A percentile compares a stretch with the other conserved stretches of the same genome.
These are phyloP conservation scores for Agriopis aurantiaria DNA, from an alignment of 2,888 invertebrate genomes.

Conservation along the genomic window DNA sequence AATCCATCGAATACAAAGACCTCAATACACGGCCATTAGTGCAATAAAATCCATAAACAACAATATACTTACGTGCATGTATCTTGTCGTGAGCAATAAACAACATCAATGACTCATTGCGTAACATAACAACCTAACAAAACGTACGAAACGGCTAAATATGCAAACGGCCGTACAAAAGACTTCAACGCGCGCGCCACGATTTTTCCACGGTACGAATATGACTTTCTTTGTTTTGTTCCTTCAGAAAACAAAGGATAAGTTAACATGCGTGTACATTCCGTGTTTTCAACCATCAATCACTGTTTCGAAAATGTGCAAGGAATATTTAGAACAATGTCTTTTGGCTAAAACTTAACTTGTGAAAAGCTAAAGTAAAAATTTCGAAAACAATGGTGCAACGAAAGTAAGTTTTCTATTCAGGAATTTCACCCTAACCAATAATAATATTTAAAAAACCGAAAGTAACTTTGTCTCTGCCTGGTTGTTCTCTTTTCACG, in stretches of 20 bases:
- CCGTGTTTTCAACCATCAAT: slow-evolving; percentile 15
- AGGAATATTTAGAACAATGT: slow-evolving; percentile 14
- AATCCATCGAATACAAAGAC: neutral
- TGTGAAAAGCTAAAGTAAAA: slow-evolving; percentile 1
- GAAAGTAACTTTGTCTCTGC: neutral
- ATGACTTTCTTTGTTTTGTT: slow-evolving; percentile 29
- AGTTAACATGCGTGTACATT: slow-evolving; percentile 9
- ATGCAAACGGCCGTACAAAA: slow-evolving; percentile 31
- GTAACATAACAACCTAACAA: slow-evolving; percentile 14
- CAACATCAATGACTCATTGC: slow-evolving; percentile 19
- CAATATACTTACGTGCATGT: slow-evolving; percentile 3
- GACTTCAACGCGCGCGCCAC: slow-evolving; percentile 40
- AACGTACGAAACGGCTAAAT: slow-evolving; percentile 6
- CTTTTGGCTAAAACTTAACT: neutral
- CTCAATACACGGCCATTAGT: slow-evolving; percentile 4
- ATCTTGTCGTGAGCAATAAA: slow-evolving; percentile 8
- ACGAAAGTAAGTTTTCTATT: slow-evolving; percentile 17
- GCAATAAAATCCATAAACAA: slow-evolving; percentile 19
- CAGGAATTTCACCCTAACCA: neutral
- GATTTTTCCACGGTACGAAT: slow-evolving; percentile 4
- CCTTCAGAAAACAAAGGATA: slow-evolving; percentile 22
- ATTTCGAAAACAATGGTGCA: slow-evolving; percentile 2
- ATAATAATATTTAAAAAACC: neutral
- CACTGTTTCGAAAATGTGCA: slow-evolving; percentile 12
- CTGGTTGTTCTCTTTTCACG: too few species aligned